Evolutionary conservation across 1,140 invertebrate genomes (phyloP).

Genomic region (Drosophila melanogaster): DNA sequence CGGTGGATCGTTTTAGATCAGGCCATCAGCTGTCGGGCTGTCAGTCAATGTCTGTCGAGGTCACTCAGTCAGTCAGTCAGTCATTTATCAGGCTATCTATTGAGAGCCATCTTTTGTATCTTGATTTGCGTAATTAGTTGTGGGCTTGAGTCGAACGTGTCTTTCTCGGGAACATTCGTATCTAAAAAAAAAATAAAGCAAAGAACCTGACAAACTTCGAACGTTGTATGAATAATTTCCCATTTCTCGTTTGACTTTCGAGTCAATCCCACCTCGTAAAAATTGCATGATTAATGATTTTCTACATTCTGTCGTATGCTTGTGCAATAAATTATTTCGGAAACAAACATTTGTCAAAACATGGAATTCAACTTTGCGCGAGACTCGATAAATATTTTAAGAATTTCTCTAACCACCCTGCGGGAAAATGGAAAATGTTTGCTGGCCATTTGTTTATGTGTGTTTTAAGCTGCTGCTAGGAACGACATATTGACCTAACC

Average conservation of each 20-base stretch:
- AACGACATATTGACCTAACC: conserved; percentile 69
- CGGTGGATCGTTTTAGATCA: conserved; percentile 32
- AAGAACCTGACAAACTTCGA: conserved; percentile 2
- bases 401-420: conserved; percentile 29
- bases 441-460: conserved; percentile 27
- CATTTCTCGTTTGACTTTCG: neutral
- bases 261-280: conserved; percentile 30
- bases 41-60: conserved; percentile 55
- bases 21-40: conserved; percentile 50
- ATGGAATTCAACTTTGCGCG: conserved; percentile 22
- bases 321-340: conserved; percentile 63
- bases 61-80: conserved; percentile 42
- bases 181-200: neutral
- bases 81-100: conserved; percentile 50
- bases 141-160: conserved; percentile 31
- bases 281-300: conserved; percentile 66
- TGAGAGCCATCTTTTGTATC: conserved; percentile 62
- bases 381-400: conserved; percentile 37
- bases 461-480: conserved; percentile 21
- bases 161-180: neutral
- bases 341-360: conserved; percentile 48
- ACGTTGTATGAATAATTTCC: conserved; percentile 27
- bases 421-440: conserved; percentile 27
- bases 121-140: conserved; percentile 79
- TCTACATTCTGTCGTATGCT: conserved; percentile 32